Percentiles rank a stretch among this genome's conserved stretches.
These are phyloP conservation scores for Pangasius mekongensis DNA, from an alignment of 2,797 vertebrate species.

Conservation along the genomic window DNA sequence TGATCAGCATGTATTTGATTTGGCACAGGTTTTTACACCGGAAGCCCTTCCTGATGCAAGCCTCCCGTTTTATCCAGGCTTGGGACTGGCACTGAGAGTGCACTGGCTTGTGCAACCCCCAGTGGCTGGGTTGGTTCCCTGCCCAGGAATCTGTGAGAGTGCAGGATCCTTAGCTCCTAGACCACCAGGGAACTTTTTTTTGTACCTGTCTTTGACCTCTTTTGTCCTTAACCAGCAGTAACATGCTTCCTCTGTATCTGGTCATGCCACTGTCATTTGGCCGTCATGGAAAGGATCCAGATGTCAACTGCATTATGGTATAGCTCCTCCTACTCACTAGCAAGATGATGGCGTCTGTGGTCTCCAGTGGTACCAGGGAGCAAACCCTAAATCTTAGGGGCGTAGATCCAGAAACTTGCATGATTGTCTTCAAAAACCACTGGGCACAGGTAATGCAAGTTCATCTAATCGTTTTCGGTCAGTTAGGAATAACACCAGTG, in stretches of 20 bases:
- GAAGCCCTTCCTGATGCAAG: too few relatives aligned
- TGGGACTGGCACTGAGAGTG: too few relatives aligned
- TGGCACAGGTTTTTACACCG: too few relatives aligned
- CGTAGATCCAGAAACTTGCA: conserved; percentile 95
- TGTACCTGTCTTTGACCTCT: not conserved
- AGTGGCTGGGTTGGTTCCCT: too few relatives aligned
- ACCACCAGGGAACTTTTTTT: not conserved
- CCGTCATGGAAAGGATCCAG: not conserved
- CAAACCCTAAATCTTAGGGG: conserved; percentile 84
- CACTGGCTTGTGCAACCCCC: too few relatives aligned
- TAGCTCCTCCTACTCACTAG: conserved; percentile 49
- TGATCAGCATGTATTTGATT: too few relatives aligned
- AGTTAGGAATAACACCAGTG: not conserved
- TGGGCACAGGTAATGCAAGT: conserved; percentile 84
- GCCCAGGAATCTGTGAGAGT: too few relatives aligned
- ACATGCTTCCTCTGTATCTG: conserved; percentile 2
- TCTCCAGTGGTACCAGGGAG: conserved; percentile 72
- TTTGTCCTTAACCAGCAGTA: not conserved
- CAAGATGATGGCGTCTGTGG: conserved; percentile 86
- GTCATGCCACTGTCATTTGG: not conserved
- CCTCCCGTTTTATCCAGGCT: too few relatives aligned
- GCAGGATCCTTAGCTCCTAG: too few relatives aligned
- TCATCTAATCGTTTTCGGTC: not conserved
- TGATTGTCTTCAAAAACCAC: conserved; percentile 97
- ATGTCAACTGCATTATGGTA: conserved; percentile 54